Conservation (phyloP, 2,888 invertebrate species). For the Phrixothrix hirtus region DNA sequence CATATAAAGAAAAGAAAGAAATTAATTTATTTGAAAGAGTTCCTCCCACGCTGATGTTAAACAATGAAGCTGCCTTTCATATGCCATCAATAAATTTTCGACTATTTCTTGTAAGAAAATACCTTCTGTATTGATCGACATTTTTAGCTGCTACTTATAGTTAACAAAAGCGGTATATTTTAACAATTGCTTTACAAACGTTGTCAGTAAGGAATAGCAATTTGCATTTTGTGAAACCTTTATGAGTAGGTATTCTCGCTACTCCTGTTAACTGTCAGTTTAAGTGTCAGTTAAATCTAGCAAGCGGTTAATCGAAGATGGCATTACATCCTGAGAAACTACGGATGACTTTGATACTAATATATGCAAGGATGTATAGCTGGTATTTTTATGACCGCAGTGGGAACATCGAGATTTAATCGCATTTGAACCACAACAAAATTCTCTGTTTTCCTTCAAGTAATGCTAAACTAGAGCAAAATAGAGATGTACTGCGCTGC, state of each 20-base stretch:
- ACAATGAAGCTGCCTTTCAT: too few species aligned
- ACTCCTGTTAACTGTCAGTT: constrained; percentile 23
- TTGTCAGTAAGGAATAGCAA: too few species aligned
- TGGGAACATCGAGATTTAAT: constrained; percentile 14
- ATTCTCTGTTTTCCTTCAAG: constrained; percentile 2
- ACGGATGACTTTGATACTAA: constrained; percentile 23
- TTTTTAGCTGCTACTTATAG: constrained; percentile 9
- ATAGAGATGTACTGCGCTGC: constrained; percentile 1
- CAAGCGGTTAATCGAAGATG: constrained; percentile 26
- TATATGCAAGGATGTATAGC: constrained; percentile 23
- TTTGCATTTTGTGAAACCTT: too few species aligned
- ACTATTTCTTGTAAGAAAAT: too few species aligned
- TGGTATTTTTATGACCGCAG: constrained; percentile 22
- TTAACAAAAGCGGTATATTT: too few species aligned
- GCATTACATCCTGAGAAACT: constrained; percentile 22
- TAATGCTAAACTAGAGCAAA: constrained; percentile 14
- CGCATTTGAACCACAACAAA: neutral
- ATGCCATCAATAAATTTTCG: too few species aligned
- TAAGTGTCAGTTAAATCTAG: constrained; percentile 23
- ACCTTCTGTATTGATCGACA: constrained; percentile 6
- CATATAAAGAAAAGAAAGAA: neutral
- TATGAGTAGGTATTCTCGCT: too few species aligned
- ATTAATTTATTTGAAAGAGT: neutral
- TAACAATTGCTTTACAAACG: too few species aligned
- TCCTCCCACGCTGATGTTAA: neutral